phyloP scores from a whole-genome alignment of 2,797 vertebrate species.

The Leptoclinus maculatus region DNA sequence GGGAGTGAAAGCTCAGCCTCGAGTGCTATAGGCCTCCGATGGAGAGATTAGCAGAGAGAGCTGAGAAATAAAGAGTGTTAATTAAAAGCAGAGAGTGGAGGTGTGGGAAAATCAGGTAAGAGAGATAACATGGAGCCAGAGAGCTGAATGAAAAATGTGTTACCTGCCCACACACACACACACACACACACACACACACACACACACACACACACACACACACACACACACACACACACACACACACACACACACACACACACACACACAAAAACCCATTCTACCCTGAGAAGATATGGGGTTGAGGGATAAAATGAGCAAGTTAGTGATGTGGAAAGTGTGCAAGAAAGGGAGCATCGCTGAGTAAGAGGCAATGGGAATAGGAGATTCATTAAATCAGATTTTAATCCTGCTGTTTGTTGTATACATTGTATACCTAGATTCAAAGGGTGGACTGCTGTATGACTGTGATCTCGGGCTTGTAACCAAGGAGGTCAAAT shows the following conservation, averaged over 20 bases:
- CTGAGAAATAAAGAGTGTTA: slow-evolving; percentile 76
- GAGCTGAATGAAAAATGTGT: slow-evolving; percentile 62
- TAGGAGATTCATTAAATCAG: slow-evolving; percentile 76
- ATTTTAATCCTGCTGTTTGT: slow-evolving; percentile 72
- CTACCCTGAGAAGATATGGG: slow-evolving; percentile 68
- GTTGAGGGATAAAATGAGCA: slow-evolving; percentile 69
- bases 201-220: slow-evolving; percentile 32
- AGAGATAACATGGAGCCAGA: slow-evolving; percentile 70
- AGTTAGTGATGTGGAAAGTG: slow-evolving; percentile 76
- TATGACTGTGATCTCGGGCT: slow-evolving; percentile 17
- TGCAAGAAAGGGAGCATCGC: slow-evolving; percentile 57
- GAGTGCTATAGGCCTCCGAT: slow-evolving; percentile 67
- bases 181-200: slow-evolving; percentile 19
- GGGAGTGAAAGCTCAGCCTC: slow-evolving; percentile 73
- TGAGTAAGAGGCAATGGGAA: slow-evolving; percentile 70
- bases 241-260: slow-evolving; percentile 32
- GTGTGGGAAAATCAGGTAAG: slow-evolving; percentile 79
- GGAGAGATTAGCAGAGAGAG: slow-evolving; percentile 71
- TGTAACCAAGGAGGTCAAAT: slow-evolving; percentile 48
- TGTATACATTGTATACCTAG: slow-evolving; percentile 39
- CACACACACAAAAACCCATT: slow-evolving; percentile 57
- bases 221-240: slow-evolving; percentile 43
- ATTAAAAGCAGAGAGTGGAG: slow-evolving; percentile 73
- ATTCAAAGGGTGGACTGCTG: slow-evolving; percentile 19
- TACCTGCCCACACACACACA: slow-evolving; percentile 64